Percentiles rank a stretch among this genome's conserved stretches.
phyloP scores from a whole-genome alignment of 1,140 invertebrate species.

The Argopecten irradians region DNA sequence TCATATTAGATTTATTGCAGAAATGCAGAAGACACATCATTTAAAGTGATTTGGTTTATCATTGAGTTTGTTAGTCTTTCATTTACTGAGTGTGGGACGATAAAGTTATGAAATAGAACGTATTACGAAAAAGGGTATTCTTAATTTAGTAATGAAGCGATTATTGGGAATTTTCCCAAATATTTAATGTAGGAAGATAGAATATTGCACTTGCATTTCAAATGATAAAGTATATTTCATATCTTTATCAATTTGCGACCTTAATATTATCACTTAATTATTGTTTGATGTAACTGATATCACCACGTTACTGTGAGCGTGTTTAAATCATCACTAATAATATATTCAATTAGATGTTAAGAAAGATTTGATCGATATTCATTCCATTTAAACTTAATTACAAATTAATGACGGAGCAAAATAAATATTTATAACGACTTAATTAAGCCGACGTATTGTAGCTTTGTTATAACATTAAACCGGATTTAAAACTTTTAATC shows the following conservation, averaged over 20 bases:
- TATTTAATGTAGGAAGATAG: too few species aligned
- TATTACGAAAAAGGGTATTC: too few species aligned
- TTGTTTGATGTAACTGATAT: not conserved
- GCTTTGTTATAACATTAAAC: not conserved
- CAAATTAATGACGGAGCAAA: not conserved
- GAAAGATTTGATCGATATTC: not conserved
- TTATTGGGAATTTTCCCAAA: too few species aligned
- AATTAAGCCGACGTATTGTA: not conserved
- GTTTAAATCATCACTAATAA: not conserved
- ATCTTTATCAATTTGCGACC: not conserved
- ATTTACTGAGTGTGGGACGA: too few species aligned
- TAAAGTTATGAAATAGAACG: too few species aligned
- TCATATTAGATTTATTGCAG: too few species aligned
- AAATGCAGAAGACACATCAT: too few species aligned
- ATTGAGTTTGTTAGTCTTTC: too few species aligned
- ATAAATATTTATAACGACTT: not conserved
- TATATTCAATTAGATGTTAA: not conserved
- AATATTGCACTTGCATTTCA: too few species aligned
- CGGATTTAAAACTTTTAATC: not conserved
- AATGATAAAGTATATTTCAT: too few species aligned
- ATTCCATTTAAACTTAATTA: conserved; percentile 13
- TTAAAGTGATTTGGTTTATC: too few species aligned
- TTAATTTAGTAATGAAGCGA: too few species aligned
- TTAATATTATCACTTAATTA: not conserved
- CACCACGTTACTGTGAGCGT: not conserved